Conservation (phyloP, 2,797 vertebrate species). For the Chelonia mydas region DNA sequence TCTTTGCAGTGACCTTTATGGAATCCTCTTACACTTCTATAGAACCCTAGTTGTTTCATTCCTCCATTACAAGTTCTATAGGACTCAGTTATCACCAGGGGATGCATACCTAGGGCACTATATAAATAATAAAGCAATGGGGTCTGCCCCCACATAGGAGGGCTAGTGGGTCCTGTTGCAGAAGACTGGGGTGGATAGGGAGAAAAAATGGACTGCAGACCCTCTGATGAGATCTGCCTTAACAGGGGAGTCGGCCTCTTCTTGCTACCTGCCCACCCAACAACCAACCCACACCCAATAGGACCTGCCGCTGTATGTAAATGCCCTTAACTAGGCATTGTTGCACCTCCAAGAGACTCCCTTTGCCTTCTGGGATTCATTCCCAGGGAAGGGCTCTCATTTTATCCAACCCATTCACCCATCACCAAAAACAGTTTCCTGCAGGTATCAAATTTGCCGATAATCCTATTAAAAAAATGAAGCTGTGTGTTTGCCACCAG, state of each 20-base stretch:
- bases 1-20: not conserved
- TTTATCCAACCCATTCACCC: not conserved
- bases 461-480: not conserved
- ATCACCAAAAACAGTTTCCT: slow-evolving; percentile 28
- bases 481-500: slow-evolving; percentile 47
- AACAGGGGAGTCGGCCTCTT: not conserved
- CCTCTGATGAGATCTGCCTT: not conserved
- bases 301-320: not conserved
- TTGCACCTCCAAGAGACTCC: not conserved
- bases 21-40: not conserved
- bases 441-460: not conserved
- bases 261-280: not conserved
- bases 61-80: not conserved
- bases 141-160: not conserved
- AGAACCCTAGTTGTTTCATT: not conserved
- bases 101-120: not conserved
- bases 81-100: not conserved
- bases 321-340: not conserved
- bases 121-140: not conserved
- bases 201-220: not conserved
- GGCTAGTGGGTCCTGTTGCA: not conserved
- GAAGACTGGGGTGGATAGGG: not conserved
- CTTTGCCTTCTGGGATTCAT: not conserved
- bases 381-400: not conserved
- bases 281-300: not conserved